These are phyloP conservation scores for Cottus gobio DNA, from an alignment of 2,113 vertebrate genomes.

Conservation along the genomic window DNA sequence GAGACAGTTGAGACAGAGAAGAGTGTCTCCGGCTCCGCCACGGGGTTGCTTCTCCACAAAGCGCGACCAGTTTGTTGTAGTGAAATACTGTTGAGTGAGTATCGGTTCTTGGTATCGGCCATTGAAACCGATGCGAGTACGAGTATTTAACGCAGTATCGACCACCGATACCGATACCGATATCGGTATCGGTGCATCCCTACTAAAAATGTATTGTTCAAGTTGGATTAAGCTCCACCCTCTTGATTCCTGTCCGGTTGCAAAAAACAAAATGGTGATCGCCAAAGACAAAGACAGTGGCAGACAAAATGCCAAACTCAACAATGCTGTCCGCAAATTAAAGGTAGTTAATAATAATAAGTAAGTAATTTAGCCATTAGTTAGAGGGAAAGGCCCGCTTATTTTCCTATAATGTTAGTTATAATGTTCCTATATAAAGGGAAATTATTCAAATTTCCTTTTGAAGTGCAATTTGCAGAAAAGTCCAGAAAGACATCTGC, in stretches of 20 bases:
- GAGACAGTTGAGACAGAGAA: no score
- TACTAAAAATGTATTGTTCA: neutral
- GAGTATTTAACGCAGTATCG: no score
- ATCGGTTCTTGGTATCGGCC: no score
- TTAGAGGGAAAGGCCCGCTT: neutral
- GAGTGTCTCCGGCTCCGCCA: no score
- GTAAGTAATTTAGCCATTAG: neutral
- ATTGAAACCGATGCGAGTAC: no score
- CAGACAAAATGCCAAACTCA: neutral
- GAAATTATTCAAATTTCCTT: constrained; percentile 5
- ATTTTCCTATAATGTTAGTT: neutral
- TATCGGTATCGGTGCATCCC: no score
- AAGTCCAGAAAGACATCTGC: constrained; percentile 17
- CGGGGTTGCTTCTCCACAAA: no score
- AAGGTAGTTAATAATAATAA: no score
- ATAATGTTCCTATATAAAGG: neutral
- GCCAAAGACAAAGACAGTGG: neutral
- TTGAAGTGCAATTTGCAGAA: constrained; percentile 9
- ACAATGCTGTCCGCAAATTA: neutral
- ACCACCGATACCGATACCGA: no score
- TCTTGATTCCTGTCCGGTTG: neutral
- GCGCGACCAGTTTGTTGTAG: no score
- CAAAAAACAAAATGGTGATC: neutral
- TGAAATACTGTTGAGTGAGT: no score
- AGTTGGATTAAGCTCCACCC: neutral